phyloP scores from a whole-genome alignment of 92 coral and sea anemone genomes.

The Pocillopora grandis region DNA sequence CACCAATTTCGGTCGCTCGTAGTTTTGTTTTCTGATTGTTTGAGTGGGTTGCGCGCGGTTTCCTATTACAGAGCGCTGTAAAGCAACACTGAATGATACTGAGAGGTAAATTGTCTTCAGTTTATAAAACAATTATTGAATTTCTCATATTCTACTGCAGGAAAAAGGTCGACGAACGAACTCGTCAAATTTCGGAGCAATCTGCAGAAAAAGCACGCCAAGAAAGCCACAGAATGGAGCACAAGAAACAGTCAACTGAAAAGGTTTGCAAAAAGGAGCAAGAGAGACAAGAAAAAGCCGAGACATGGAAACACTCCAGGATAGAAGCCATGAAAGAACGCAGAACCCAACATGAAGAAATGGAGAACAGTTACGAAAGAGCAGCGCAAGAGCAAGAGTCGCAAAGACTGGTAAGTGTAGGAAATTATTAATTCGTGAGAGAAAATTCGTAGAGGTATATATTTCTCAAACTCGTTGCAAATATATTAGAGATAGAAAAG shows the following conservation, averaged over 20 bases:
- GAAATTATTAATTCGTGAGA: background rate
- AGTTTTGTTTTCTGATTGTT: too few relatives aligned
- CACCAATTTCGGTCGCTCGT: too few relatives aligned
- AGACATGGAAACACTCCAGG: slow-evolving; percentile 80
- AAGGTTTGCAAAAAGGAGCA: slow-evolving; percentile 61
- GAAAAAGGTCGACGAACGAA: slow-evolving; percentile 66
- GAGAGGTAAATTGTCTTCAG: background rate
- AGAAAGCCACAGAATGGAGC: slow-evolving; percentile 58
- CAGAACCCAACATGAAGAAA: slow-evolving; percentile 67
- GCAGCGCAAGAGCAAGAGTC: slow-evolving; percentile 69
- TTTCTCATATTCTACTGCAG: slow-evolving; percentile 33
- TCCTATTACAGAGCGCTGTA: too few relatives aligned
- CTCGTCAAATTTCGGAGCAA: slow-evolving; percentile 63
- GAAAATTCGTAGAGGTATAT: background rate
- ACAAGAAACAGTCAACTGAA: slow-evolving; percentile 59
- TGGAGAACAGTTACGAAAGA: slow-evolving; percentile 80
- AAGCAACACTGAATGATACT: too few relatives aligned
- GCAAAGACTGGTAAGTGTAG: slow-evolving; percentile 71
- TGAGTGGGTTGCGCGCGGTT: too few relatives aligned
- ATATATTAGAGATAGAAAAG: too few relatives aligned
- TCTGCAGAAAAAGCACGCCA: slow-evolving; percentile 57
- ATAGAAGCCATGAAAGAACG: slow-evolving; percentile 82
- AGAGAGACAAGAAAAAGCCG: slow-evolving; percentile 79
- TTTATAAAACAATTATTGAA: background rate
- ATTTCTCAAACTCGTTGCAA: too few relatives aligned